These are phyloP conservation scores for Chalcis sispes DNA, from an alignment of 2,888 invertebrate species.

Conservation along the genomic window DNA sequence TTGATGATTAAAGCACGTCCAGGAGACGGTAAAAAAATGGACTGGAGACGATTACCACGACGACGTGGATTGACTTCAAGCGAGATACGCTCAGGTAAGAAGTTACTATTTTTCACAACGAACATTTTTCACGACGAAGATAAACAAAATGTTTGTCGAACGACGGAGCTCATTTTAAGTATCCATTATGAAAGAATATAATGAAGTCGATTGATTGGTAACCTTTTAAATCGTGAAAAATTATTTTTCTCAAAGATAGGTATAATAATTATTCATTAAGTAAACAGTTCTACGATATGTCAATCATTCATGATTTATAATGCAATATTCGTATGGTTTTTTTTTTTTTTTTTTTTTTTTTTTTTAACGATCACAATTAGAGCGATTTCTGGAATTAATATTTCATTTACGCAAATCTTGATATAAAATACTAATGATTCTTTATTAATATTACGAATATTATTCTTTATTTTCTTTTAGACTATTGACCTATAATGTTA, in stretches of 20 bases:
- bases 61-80: slow-evolving; percentile 63
- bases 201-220: neutral
- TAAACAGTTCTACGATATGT: neutral
- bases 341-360: too few relatives aligned
- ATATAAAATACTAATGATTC: too few relatives aligned
- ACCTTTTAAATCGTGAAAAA: neutral
- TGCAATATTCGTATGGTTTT: too few relatives aligned
- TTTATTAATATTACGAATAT: too few relatives aligned
- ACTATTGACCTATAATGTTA: too few relatives aligned
- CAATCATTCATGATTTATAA: too few relatives aligned
- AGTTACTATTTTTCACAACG: neutral
- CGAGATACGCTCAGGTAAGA: slow-evolving; percentile 63
- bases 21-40: slow-evolving; percentile 57
- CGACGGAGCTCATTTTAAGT: too few relatives aligned
- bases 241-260: slow-evolving; percentile 3
- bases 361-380: too few relatives aligned
- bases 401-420: too few relatives aligned
- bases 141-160: neutral
- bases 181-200: too few relatives aligned
- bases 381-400: too few relatives aligned
- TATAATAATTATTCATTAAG: neutral
- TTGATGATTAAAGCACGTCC: slow-evolving; percentile 36
- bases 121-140: neutral
- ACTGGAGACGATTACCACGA: slow-evolving; percentile 60
- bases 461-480: too few relatives aligned